phyloP scores from a whole-genome alignment of 2,888 invertebrate species.

The Abrostola tripartita region DNA sequence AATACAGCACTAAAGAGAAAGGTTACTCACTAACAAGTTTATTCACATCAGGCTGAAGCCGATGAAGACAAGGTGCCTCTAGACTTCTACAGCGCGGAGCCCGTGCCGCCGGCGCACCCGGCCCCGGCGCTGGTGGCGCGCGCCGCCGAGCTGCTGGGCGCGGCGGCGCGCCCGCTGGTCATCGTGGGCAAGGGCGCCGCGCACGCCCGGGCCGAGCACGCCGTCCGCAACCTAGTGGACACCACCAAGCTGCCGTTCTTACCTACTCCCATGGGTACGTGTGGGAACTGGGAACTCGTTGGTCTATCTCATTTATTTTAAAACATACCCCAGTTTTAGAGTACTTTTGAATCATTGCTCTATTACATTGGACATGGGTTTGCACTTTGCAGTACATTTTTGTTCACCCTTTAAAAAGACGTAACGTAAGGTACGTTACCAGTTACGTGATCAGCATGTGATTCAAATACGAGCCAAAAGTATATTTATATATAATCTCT shows the following conservation, averaged over 20 bases:
- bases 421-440: no score
- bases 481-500: no score
- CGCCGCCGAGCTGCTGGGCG: conserved; percentile 91
- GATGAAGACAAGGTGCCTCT: conserved; percentile 80
- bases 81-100: conserved; percentile 85
- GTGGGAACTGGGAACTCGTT: neutral
- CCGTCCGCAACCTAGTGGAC: conserved; percentile 91
- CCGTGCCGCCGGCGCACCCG: conserved; percentile 91
- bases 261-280: conserved; percentile 97
- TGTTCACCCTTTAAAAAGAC: neutral
- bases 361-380: no score
- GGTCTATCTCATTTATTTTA: neutral
- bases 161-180: conserved; percentile 94
- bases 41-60: conserved; percentile 69
- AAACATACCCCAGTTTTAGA: neutral
- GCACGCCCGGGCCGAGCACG: conserved; percentile 93
- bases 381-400: neutral
- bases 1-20: neutral
- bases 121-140: conserved; percentile 90
- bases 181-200: conserved; percentile 97
- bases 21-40: neutral
- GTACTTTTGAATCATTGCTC: no score
- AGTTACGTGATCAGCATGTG: no score
- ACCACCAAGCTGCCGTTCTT: conserved; percentile 94
- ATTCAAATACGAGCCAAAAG: no score